A percentile compares a stretch with the other conserved stretches of the same genome.
Conservation (phyloP, 2,113 vertebrate species). For the Aramus guarauna region DNA sequence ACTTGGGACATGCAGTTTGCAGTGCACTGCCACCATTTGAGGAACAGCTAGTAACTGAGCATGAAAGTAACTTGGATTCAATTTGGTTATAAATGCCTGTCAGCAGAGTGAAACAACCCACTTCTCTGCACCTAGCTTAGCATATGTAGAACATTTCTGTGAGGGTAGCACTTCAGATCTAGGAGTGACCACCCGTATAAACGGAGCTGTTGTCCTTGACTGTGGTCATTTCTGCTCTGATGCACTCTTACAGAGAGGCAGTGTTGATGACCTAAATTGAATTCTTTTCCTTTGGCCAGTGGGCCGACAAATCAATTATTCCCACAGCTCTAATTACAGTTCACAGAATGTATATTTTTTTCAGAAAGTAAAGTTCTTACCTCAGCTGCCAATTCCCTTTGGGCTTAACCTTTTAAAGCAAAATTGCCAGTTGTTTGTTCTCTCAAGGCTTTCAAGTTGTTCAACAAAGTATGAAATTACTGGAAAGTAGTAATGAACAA, state of each 20-base stretch:
- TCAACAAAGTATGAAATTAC: constrained; percentile 20
- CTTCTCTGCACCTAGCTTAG: background rate
- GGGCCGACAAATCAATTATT: background rate
- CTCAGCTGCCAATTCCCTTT: background rate
- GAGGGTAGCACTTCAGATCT: background rate
- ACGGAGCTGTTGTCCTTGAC: accelerated
- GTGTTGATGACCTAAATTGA: background rate
- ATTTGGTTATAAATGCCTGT: background rate
- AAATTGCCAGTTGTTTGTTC: constrained; percentile 31
- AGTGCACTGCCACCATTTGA: background rate
- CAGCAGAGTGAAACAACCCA: background rate
- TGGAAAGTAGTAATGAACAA: background rate
- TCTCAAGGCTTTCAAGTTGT: constrained; percentile 29
- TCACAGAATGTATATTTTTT: background rate
- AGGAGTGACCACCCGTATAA: accelerated
- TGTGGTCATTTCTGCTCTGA: background rate
- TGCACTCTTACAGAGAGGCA: accelerated
- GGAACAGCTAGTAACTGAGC: background rate
- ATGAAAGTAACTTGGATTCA: background rate
- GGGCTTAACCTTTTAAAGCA: constrained; percentile 17
- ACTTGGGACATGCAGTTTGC: background rate
- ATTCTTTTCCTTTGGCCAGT: background rate
- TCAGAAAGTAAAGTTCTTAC: background rate
- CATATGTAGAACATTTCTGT: background rate
- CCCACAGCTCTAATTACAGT: background rate